These are phyloP conservation scores for Hymenopus coronatus DNA, from an alignment of 2,888 invertebrate genomes.

Conservation along the genomic window DNA sequence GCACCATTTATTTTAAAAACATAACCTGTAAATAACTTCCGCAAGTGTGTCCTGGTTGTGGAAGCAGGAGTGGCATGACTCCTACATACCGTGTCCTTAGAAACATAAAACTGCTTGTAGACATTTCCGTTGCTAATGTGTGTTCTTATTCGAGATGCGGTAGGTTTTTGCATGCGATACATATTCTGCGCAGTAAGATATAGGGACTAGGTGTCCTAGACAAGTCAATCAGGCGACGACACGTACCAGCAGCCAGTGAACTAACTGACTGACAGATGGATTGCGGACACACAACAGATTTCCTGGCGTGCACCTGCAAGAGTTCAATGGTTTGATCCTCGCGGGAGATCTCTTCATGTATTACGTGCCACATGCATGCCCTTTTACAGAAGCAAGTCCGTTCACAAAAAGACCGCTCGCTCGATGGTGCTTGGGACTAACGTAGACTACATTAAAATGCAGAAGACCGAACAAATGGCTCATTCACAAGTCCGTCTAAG, in stretches of 20 bases:
- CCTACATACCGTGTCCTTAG: neutral
- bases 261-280: neutral
- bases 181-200: neutral
- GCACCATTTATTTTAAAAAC: too few species aligned
- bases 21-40: too few species aligned
- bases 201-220: neutral
- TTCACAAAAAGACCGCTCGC: neutral
- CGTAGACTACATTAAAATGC: neutral
- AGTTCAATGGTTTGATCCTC: neutral
- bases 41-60: neutral
- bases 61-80: neutral
- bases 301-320: neutral
- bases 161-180: neutral
- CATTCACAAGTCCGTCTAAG: neutral
- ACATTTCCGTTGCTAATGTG: neutral
- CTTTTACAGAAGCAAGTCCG: neutral
- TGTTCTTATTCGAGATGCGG: neutral
- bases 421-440: neutral
- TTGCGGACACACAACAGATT: neutral
- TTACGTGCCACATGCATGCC: neutral
- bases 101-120: neutral
- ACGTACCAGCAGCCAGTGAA: neutral
- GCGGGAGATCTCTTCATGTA: neutral
- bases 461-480: neutral
- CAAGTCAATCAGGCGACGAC: neutral